Conservation (phyloP, 2,888 invertebrate species). For the Pterobdella sp. region DNA sequence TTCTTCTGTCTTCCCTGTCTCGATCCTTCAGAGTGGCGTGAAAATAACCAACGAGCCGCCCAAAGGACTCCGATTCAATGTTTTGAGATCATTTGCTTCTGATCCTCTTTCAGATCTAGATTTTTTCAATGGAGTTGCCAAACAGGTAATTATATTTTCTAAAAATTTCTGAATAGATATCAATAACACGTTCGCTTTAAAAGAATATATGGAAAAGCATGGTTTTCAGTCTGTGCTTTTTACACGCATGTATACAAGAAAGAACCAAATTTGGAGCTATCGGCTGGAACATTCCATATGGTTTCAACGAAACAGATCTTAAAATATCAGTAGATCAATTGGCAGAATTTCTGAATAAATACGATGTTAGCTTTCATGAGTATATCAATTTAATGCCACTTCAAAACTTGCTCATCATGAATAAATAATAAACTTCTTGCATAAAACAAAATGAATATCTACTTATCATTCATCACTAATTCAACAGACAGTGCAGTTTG, state of each 20-base stretch:
- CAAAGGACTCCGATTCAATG: conserved; percentile 52
- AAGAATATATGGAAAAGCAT: conserved; percentile 52
- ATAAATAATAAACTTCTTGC: neutral
- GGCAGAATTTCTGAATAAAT: conserved; percentile 53
- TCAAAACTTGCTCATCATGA: neutral
- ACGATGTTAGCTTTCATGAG: conserved; percentile 46
- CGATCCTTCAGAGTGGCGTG: conserved; percentile 53
- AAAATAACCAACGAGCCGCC: conserved; percentile 54
- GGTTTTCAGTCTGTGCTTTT: conserved; percentile 54
- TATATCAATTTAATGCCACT: neutral
- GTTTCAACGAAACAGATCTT: conserved; percentile 55
- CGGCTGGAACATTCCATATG: conserved; percentile 56
- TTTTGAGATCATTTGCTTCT: conserved; percentile 59
- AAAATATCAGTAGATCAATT: conserved; percentile 53
- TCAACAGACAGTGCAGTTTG: conserved; percentile 51
- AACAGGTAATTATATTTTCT: conserved; percentile 41
- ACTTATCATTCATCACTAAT: neutral
- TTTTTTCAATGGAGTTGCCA: conserved; percentile 60
- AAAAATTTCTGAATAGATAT: neutral
- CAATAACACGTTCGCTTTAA: conserved; percentile 12
- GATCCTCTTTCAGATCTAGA: conserved; percentile 80
- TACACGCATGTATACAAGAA: conserved; percentile 55
- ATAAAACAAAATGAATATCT: neutral
- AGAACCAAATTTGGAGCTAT: conserved; percentile 54
- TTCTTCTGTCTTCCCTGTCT: conserved; percentile 50